Percentiles rank a stretch among this genome's conserved stretches.
phyloP scores from a whole-genome alignment of 2,888 invertebrate genomes.

The Meghimatium bilineatum region DNA sequence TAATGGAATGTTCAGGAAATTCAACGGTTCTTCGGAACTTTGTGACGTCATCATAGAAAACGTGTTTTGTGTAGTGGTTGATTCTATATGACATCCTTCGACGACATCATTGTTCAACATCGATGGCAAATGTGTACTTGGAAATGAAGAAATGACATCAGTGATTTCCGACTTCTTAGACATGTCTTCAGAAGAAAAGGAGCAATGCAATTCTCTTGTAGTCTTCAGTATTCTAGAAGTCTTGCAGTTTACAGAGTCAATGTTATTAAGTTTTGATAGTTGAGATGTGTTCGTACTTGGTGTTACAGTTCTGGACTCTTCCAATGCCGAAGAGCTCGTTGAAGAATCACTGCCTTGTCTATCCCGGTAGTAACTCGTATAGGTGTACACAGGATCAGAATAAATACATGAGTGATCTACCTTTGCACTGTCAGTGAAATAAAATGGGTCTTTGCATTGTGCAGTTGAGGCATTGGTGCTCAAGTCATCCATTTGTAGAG shows the following conservation, averaged over 20 bases:
- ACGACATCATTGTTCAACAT: not conserved
- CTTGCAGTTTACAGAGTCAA: not conserved
- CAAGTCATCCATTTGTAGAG: not conserved
- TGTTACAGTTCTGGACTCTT: not conserved
- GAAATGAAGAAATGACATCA: no score
- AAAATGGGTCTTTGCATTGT: not conserved
- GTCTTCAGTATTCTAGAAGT: no score
- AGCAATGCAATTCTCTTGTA: not conserved
- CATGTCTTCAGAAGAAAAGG: no score
- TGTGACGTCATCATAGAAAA: not conserved
- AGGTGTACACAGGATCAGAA: no score
- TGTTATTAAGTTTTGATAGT: no score
- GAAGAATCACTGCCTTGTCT: slow-evolving; percentile 5
- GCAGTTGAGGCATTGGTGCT: no score
- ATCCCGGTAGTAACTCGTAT: not conserved
- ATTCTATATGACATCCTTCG: no score
- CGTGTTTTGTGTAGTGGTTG: not conserved
- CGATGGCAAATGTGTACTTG: not conserved
- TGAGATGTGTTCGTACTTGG: not conserved
- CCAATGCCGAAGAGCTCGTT: no score
- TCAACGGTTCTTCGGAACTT: not conserved
- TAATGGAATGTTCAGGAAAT: slow-evolving; percentile 8
- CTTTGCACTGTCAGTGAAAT: not conserved
- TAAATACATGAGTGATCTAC: not conserved
- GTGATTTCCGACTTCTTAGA: not conserved